phyloP scores from a whole-genome alignment of 2,888 invertebrate species.

The Eristalis pertinax region DNA sequence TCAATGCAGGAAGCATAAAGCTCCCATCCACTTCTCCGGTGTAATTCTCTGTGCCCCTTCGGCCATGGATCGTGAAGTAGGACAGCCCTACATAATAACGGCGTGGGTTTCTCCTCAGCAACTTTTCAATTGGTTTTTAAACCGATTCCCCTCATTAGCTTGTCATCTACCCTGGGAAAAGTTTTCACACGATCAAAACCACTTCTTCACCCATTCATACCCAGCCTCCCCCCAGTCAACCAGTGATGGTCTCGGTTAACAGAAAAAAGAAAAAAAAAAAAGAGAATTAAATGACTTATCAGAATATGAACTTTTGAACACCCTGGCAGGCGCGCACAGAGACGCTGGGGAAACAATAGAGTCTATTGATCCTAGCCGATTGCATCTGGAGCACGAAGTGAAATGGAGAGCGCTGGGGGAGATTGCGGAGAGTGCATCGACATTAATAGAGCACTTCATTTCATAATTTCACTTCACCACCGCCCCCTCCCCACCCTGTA shows the following conservation, averaged over 20 bases:
- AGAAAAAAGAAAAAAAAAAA: not conserved
- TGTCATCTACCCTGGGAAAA: conserved; percentile 48
- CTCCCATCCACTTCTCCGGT: not conserved
- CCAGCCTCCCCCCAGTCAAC: not conserved
- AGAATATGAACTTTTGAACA: conserved; percentile 47
- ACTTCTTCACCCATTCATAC: not conserved
- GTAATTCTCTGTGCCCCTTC: not conserved
- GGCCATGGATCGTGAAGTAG: conserved; percentile 4
- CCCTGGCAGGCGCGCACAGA: not conserved
- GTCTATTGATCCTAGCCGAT: conserved; percentile 54
- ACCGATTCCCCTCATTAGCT: conserved; percentile 61
- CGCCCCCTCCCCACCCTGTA: not conserved
- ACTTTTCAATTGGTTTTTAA: conserved; percentile 57
- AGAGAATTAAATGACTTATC: conserved; percentile 59
- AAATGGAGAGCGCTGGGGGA: not conserved
- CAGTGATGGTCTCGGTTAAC: conserved; percentile 21
- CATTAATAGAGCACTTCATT: conserved; percentile 68
- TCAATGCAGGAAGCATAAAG: not conserved
- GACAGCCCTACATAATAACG: conserved; percentile 7
- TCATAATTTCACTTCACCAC: conserved; percentile 48
- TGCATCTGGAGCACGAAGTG: conserved; percentile 16
- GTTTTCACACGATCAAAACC: conserved; percentile 33
- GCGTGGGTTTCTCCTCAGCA: not conserved
- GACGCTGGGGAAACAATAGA: conserved; percentile 42
- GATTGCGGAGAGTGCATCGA: conserved; percentile 49